Base-by-base conservation (phyloP, 2,797 vertebrate species). In the Pangasius sanitwongsei region DNA sequence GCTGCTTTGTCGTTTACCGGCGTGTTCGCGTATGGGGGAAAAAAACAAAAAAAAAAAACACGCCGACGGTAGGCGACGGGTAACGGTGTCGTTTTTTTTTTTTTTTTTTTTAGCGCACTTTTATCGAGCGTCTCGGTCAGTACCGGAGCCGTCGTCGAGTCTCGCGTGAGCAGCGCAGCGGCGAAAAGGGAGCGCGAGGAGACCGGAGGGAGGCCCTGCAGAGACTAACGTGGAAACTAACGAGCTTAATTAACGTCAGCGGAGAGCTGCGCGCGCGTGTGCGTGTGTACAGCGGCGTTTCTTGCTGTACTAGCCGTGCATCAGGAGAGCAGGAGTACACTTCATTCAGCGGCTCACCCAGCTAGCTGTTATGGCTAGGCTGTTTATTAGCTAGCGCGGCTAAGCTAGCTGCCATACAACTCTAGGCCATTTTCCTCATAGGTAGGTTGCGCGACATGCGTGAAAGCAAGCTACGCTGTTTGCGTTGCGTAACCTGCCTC, bases 351-450 rank as follows among this genome's bases (percentile, higher is more conserved):
- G 7, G 3, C 16, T 37, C 15, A 9, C 7, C 16, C 28, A n/a
- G 70, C 48, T 69, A 41, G 61, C 15, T 83, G 72, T 34, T 83
- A 69, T 50, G 61, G 87, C 90, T 91, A 83, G 87, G 34, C 89
- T 92, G 90, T 91, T 88, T 90, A 90, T 90, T 91, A 92, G 91
- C 91, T 70, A 84, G 87, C 85, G 74, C 61, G 77, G 31, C n/a
- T 85, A 75, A 81, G 87, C 25, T 87, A 87, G 69, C 83, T 86
- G 70, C 83, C 80, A 28, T 82, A 82, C 80, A 82, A 82, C 80
- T 9, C 84, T 80, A 74, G 88, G 86, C 89, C 83, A 55, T 88
- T 87, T 87, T 87, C 61, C 61, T 67, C 87, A 44, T 86, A 63
- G 89, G 41, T 37, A 82, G 87, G 91, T 91, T 88, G 88, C 82